phyloP scores from a whole-genome alignment of 2,888 invertebrate genomes.

The Ptilodon capucinus region DNA sequence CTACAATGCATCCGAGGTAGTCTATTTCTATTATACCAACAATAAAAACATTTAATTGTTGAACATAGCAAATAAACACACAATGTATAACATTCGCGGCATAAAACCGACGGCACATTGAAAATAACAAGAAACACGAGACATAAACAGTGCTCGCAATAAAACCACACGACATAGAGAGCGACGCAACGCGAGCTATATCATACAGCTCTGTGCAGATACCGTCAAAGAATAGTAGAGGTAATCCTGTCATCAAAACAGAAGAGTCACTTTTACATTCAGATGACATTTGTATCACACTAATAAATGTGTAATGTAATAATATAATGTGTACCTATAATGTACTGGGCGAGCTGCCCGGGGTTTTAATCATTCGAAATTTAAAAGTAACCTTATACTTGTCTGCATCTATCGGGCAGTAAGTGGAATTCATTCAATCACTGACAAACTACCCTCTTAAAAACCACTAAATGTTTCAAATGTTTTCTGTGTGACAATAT shows the following conservation, averaged over 20 bases:
- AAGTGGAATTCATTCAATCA: no score
- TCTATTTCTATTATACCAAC: neutral
- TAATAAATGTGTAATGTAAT: no score
- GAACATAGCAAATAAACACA: constrained; percentile 9
- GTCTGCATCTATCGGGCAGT: no score
- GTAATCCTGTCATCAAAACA: neutral
- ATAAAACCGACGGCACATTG: constrained; percentile 27
- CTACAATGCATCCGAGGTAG: no score
- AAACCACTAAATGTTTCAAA: no score
- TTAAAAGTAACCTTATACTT: no score
- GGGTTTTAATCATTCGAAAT: no score
- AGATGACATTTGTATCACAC: neutral
- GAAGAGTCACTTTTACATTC: constrained; percentile 10
- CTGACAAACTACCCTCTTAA: no score
- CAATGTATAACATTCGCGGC: constrained; percentile 24
- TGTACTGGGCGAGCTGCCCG: no score
- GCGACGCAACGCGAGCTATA: neutral
- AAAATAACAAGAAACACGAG: constrained; percentile 32
- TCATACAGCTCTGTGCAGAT: constrained; percentile 4
- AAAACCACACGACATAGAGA: constrained; percentile 23
- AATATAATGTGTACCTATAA: no score
- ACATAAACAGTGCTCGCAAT: constrained; percentile 31
- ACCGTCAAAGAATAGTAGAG: constrained; percentile 27
- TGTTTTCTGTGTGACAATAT: no score
- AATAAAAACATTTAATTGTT: neutral